A percentile compares a stretch with the other conserved stretches of the same genome.
Conservation (phyloP, 2,888 invertebrate species). For the Polylopha cassiicola region DNA sequence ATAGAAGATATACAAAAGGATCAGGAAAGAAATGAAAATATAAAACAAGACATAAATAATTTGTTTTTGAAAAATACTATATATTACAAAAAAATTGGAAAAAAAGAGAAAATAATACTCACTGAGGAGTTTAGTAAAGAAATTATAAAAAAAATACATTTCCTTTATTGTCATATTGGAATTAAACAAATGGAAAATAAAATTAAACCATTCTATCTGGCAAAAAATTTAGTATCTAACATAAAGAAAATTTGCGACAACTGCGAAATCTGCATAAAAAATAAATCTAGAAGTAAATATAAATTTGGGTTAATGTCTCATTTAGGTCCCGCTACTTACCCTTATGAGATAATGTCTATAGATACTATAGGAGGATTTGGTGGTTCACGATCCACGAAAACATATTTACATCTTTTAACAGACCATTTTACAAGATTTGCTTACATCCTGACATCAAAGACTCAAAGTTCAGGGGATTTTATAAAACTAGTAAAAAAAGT, state of each 20-base stretch:
- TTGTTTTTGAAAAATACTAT: conserved; percentile 18
- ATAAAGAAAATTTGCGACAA: conserved; percentile 20
- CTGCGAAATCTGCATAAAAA: conserved; percentile 18
- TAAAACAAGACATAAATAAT: conserved; percentile 20
- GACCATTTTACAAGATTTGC: conserved; percentile 27
- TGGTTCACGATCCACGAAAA: conserved; percentile 30
- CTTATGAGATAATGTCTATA: conserved; percentile 28
- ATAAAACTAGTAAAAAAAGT: conserved; percentile 24
- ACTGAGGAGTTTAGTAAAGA: conserved; percentile 23
- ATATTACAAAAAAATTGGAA: conserved; percentile 23
- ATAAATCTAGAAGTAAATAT: conserved; percentile 26
- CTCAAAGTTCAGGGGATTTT: conserved; percentile 27
- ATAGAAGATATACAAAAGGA: conserved; percentile 23
- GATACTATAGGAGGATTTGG: conserved; percentile 31
- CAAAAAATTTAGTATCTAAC: conserved; percentile 25
- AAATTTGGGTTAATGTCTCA: conserved; percentile 31
- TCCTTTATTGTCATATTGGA: conserved; percentile 27
- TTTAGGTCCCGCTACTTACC: conserved; percentile 26
- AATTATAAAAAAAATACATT: conserved; percentile 25
- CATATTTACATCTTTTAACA: conserved; percentile 29
- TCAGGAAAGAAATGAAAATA: conserved; percentile 23
- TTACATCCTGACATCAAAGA: conserved; percentile 27
- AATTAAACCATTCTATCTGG: conserved; percentile 24
- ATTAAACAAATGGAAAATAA: conserved; percentile 24
- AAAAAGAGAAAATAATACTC: conserved; percentile 23